phyloP scores from a whole-genome alignment of 2,797 vertebrate genomes.

The Botia kubotai region DNA sequence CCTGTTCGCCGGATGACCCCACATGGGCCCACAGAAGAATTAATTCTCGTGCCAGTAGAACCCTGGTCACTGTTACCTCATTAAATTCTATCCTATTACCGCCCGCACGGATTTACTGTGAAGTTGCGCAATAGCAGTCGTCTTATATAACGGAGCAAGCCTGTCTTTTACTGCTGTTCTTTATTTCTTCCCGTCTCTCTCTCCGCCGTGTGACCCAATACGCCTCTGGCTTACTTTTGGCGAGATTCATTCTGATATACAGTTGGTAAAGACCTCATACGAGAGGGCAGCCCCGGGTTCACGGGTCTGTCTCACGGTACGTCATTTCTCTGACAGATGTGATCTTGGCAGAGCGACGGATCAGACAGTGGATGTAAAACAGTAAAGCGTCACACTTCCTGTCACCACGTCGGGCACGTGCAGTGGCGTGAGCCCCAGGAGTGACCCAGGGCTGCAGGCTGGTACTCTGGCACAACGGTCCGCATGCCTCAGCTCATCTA shows the following conservation, averaged over 20 bases:
- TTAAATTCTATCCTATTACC: conserved; percentile 54
- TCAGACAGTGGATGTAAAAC: conserved; percentile 22
- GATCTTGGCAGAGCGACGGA: conserved; percentile 9
- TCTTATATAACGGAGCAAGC: conserved; percentile 60
- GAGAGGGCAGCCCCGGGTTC: conserved; percentile 3
- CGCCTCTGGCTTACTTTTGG: conserved; percentile 20
- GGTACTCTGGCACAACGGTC: neutral
- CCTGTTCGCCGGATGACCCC: conserved; percentile 47
- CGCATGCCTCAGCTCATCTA: conserved; percentile 18
- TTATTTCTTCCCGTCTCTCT: conserved; percentile 17
- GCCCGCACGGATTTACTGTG: conserved; percentile 53
- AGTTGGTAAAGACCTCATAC: conserved; percentile 16
- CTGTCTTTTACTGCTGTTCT: neutral
- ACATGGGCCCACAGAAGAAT: conserved; percentile 52
- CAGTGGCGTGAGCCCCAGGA: neutral
- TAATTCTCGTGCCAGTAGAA: conserved; percentile 51
- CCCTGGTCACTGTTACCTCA: conserved; percentile 49
- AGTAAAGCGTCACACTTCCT: neutral
- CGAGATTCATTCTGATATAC: conserved; percentile 35
- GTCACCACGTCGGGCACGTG: conserved; percentile 5
- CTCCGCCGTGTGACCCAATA: conserved; percentile 10
- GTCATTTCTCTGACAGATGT: conserved; percentile 19
- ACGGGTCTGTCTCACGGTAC: neutral
- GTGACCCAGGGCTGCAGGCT: conserved; percentile 24
- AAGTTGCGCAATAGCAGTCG: conserved; percentile 54